Conservation (phyloP, 2,888 invertebrate species). For the Dryococelus australis region DNA sequence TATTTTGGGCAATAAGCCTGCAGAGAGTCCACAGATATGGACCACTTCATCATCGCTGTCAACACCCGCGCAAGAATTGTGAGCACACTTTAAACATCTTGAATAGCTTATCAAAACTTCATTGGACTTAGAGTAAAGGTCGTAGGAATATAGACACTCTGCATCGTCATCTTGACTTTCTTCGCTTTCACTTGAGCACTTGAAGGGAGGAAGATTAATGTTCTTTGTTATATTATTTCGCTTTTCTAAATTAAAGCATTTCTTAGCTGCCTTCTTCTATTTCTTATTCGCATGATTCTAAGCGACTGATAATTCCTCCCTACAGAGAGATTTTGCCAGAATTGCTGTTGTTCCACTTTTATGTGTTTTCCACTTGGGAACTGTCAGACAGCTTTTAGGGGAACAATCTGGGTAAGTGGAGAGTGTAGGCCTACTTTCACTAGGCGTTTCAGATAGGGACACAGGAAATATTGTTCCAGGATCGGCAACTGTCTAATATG, state of each 20-base stretch:
- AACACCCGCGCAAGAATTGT: constrained; percentile 9
- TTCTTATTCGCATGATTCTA: neutral
- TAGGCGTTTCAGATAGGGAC: neutral
- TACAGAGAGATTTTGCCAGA: neutral
- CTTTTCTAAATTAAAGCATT: neutral
- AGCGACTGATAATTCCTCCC: neutral
- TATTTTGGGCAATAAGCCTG: neutral
- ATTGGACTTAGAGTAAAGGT: constrained; percentile 17
- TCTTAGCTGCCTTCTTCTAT: neutral
- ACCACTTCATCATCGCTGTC: constrained; percentile 18
- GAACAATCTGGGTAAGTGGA: neutral
- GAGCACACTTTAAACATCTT: constrained; percentile 11
- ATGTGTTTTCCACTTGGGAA: neutral
- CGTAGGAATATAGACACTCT: neutral
- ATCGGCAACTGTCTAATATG: neutral
- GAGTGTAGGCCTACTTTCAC: neutral
- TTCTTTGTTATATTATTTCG: neutral
- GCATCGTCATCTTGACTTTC: constrained; percentile 18
- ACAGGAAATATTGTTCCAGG: neutral
- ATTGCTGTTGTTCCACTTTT: constrained; percentile 18
- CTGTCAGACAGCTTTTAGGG: neutral
- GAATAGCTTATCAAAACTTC: neutral
- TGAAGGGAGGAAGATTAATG: neutral
- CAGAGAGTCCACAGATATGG: neutral
- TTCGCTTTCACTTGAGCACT: neutral